Base-by-base conservation (phyloP, 2,888 invertebrate species). In the Harpalus rubripes region DNA sequence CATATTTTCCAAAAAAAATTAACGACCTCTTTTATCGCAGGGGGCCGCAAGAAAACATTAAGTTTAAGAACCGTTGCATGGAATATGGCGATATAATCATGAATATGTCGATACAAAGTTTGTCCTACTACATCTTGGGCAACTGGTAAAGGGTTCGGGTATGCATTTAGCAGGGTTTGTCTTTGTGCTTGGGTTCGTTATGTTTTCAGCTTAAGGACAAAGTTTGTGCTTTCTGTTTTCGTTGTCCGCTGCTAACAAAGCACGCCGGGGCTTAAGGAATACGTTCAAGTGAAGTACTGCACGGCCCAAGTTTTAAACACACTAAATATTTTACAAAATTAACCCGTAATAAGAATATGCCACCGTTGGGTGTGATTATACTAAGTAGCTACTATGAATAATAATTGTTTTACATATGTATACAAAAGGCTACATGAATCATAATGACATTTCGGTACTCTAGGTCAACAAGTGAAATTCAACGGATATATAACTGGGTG, bases 151-250 rank as follows among this genome's bases (percentile, higher is more conserved):
- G 63, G 63, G 63, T 26, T 26, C 63, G 63, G 63, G 22, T 26
- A 39, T 52, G 72, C 59, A 82, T 82, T 82, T 82, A 82, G 44
- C 58, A 58, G 32, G 72, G 82, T 72, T 82, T 82, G 82, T 52
- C 82, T 58, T 82, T 82, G 68, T 72, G 72, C 82, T 82, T 72
- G 56, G 58, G 58, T 82, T 56, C 72, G 82, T 82, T 72, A 72
- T 82, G 72, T 72, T 82, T 82, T 82, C 74, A 82, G 82, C 82
- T 72, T 82, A 82, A 81, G 44, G 82, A 58, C 82, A 82, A 82
- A 82, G 58, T 82, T 82, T 82, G 82, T 16, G 72, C 58, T 72
- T 59, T 52, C 72, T 82, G 58, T 82, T 82, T 72, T 58, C 72
- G 68, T 72, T 58, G 68, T 68, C 72, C 58, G 68, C 72, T 58